A percentile compares a stretch with the other conserved stretches of the same genome.
phyloP scores from a whole-genome alignment of 2,797 vertebrate species.

The Setipinna tenuifilis region DNA sequence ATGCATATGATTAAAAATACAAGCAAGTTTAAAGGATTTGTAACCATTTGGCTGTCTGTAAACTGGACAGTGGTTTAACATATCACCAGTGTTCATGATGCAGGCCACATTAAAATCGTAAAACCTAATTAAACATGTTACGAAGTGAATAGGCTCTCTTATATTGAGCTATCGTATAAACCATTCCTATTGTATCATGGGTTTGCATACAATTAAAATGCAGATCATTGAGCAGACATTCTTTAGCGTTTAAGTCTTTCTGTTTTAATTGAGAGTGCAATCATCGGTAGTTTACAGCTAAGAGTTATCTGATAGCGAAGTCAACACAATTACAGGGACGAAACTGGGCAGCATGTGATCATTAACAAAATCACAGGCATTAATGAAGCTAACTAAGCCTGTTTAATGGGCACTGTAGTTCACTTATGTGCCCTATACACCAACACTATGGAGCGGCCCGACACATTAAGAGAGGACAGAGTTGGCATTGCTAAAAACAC shows the following conservation, averaged over 20 bases:
- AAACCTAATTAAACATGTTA: background rate
- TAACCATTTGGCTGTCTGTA: background rate
- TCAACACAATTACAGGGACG: background rate
- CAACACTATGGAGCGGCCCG: background rate
- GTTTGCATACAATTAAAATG: background rate
- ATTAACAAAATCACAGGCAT: background rate
- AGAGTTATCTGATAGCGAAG: background rate
- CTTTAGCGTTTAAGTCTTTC: background rate
- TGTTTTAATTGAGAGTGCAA: background rate
- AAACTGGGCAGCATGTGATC: background rate
- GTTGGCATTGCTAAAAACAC: background rate
- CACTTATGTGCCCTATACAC: background rate
- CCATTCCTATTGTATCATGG: background rate
- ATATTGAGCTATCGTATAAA: background rate
- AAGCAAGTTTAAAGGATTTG: background rate
- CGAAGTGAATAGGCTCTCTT: background rate
- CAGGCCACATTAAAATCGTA: background rate
- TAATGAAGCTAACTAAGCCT: background rate
- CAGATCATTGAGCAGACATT: background rate
- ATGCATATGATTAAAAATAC: background rate
- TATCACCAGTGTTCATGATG: background rate
- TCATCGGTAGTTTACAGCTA: background rate
- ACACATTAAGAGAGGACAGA: no score
- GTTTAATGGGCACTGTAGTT: background rate
- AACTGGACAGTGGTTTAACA: background rate